Evolutionary conservation across 2,888 invertebrate genomes (phyloP).

Genomic region (Leucozona laternaria): DNA sequence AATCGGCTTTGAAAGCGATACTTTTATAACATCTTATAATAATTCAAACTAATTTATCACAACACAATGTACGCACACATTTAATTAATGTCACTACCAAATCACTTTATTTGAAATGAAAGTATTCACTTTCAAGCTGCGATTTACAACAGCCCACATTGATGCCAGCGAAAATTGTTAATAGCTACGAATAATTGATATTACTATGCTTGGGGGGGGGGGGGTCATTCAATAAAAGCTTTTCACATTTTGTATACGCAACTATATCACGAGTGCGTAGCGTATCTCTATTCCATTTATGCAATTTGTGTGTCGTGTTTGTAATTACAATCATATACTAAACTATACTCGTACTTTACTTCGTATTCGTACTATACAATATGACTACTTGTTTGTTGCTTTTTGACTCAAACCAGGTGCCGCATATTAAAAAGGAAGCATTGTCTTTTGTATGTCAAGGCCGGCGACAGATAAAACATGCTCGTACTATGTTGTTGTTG

Average conservation of each 20-base stretch:
- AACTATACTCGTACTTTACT: not conserved
- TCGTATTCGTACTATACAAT: not conserved
- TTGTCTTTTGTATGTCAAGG: slow-evolving; percentile 55
- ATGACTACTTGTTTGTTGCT: slow-evolving; percentile 22
- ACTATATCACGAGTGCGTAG: slow-evolving; percentile 54
- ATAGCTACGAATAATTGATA: not conserved
- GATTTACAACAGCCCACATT: slow-evolving; percentile 28
- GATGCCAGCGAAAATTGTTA: not conserved
- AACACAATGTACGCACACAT: slow-evolving; percentile 12
- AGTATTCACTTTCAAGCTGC: not conserved
- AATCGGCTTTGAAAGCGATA: not conserved
- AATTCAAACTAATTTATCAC: slow-evolving; percentile 1
- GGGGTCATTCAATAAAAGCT: slow-evolving; percentile 26
- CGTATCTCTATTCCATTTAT: slow-evolving; percentile 61
- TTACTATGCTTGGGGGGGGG: slow-evolving; percentile 24
- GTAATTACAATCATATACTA: slow-evolving; percentile 23
- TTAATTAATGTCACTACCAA: slow-evolving; percentile 49
- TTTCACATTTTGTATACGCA: slow-evolving; percentile 40
- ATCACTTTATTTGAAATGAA: slow-evolving; percentile 44
- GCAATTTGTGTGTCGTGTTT: slow-evolving; percentile 58
- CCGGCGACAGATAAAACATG: slow-evolving; percentile 28
- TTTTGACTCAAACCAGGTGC: slow-evolving; percentile 15
- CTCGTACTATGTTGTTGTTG: not conserved
- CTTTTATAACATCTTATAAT: not conserved
- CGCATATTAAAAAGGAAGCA: slow-evolving; percentile 37